These are phyloP conservation scores for Gymnoscopelus braueri DNA, from an alignment of 2,797 vertebrate genomes.

Conservation along the genomic window DNA sequence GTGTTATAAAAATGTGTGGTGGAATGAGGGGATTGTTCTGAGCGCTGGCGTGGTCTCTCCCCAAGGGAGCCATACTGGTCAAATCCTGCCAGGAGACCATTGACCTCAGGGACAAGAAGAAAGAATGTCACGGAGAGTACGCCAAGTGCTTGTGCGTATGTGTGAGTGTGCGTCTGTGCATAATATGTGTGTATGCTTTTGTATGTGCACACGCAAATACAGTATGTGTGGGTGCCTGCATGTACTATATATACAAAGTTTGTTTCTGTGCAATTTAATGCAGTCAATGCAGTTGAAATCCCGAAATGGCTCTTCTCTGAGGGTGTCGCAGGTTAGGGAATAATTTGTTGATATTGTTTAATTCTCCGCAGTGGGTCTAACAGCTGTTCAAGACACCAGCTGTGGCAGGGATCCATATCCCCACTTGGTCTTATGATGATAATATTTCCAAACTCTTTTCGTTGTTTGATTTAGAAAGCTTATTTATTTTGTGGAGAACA, in stretches of 20 bases:
- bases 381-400: slow-evolving; percentile 74
- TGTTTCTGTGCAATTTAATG: neutral
- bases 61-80: slow-evolving; percentile 20
- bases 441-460: slow-evolving; percentile 43
- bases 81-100: slow-evolving; percentile 30
- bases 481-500: slow-evolving; percentile 49
- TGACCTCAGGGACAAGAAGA: slow-evolving; percentile 39
- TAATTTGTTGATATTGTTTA: slow-evolving; percentile 50
- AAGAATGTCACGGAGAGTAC: slow-evolving; percentile 37
- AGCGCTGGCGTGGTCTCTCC: slow-evolving; percentile 19
- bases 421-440: slow-evolving; percentile 36
- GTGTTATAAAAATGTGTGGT: neutral
- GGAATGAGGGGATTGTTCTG: neutral
- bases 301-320: slow-evolving; percentile 23
- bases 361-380: slow-evolving; percentile 57
- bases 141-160: neutral
- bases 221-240: slow-evolving; percentile 1
- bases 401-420: slow-evolving; percentile 50
- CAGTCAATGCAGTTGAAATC: slow-evolving; percentile 29
- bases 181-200: slow-evolving; percentile 18
- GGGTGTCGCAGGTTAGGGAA: slow-evolving; percentile 23
- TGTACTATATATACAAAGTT: neutral
- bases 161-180: slow-evolving; percentile 7
- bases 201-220: slow-evolving; percentile 5
- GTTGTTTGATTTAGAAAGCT: slow-evolving; percentile 15